Evolutionary conservation across 2,888 invertebrate species (phyloP).

Genomic region (Mesorhabditis sp.): DNA sequence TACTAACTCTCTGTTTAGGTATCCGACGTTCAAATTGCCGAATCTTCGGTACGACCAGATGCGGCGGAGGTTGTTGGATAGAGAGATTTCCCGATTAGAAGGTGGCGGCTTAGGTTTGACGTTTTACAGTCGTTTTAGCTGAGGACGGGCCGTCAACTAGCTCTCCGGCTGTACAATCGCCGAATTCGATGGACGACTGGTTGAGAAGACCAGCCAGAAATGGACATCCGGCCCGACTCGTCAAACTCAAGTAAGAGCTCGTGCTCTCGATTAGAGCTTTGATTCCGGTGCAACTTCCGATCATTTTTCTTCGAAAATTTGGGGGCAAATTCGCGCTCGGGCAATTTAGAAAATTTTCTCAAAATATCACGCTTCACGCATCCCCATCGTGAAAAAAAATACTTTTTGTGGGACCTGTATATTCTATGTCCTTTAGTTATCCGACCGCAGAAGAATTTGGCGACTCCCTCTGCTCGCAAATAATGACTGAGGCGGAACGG

Average conservation of each 20-base stretch:
- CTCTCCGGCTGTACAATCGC: background rate
- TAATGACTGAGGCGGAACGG: constrained; percentile 2
- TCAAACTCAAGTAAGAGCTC: background rate
- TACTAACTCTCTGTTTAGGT: background rate
- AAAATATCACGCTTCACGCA: no score
- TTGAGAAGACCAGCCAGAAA: background rate
- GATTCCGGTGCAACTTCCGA: background rate
- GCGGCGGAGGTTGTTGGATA: no score
- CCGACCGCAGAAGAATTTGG: background rate
- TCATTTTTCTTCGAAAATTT: background rate
- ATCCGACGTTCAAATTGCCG: background rate
- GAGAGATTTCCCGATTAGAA: no score
- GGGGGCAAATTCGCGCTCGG: no score
- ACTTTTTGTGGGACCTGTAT: no score
- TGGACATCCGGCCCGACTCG: constrained; percentile 2
- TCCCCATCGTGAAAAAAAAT: no score
- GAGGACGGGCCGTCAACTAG: background rate
- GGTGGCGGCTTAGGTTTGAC: no score
- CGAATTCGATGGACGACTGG: constrained; percentile 4
- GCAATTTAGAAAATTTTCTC: no score
- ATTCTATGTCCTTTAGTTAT: background rate
- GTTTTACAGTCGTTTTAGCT: background rate
- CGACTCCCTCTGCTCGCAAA: background rate
- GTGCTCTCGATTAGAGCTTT: background rate
- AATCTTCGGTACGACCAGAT: background rate